Conservation (phyloP, 2,797 vertebrate genomes). For the Oophaga sylvatica region DNA sequence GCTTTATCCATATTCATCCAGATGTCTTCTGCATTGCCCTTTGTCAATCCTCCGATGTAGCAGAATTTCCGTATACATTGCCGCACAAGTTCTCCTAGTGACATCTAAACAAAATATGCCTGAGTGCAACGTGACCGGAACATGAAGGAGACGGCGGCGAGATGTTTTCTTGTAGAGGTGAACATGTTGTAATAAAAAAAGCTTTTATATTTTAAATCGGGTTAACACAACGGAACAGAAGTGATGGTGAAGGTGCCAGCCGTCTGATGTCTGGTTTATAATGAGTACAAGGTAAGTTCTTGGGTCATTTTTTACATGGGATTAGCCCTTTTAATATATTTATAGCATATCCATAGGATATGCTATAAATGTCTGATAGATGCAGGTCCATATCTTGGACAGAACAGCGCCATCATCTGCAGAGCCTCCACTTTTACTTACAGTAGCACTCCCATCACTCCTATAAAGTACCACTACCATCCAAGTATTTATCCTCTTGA, state of each 20-base stretch:
- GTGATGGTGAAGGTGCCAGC: background rate
- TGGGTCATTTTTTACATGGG: no score
- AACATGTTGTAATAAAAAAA: slow-evolving; percentile 2
- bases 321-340: no score
- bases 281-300: background rate
- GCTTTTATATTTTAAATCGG: background rate
- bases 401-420: no score
- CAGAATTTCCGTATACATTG: background rate
- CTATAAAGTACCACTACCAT: no score
- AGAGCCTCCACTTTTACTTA: no score
- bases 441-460: no score
- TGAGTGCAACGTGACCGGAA: background rate
- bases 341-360: no score
- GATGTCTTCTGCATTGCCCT: slow-evolving; percentile 15
- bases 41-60: background rate
- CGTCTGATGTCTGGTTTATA: background rate
- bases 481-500: no score
- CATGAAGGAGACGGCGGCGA: background rate
- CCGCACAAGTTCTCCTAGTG: slow-evolving; percentile 1
- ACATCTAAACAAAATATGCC: background rate
- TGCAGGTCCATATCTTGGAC: no score
- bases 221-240: background rate
- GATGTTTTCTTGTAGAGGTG: background rate
- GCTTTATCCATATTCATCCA: slow-evolving; percentile 29
- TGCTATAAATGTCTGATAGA: no score